Conservation (phyloP, 2,113 vertebrate genomes). For the Xerus inauris region DNA sequence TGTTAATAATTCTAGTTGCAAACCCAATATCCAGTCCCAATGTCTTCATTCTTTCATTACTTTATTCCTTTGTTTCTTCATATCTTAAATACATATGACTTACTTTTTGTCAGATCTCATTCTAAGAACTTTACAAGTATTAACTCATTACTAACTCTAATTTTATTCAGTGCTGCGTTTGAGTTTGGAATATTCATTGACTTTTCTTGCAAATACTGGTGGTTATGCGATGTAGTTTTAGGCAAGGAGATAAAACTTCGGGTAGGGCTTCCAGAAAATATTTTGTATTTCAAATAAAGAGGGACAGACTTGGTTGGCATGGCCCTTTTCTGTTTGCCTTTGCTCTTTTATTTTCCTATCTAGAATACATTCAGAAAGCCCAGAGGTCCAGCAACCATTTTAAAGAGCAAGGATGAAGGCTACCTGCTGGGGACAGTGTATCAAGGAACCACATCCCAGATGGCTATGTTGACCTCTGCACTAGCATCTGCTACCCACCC, state of each 20-base stretch:
- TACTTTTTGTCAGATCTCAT: conserved; percentile 13
- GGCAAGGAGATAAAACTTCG: background rate
- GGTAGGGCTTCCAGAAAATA: background rate
- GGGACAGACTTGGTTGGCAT: background rate
- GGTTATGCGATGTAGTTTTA: background rate
- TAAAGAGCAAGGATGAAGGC: background rate
- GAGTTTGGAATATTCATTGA: background rate
- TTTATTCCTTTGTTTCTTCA: conserved; percentile 42
- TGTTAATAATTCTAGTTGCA: conserved; percentile 53
- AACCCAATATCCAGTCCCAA: background rate
- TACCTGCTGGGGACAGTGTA: background rate
- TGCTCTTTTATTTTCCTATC: background rate
- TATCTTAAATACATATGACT: background rate
- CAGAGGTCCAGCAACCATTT: background rate
- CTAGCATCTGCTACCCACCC: background rate
- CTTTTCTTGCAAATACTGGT: background rate
- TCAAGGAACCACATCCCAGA: background rate
- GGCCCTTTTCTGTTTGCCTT: background rate
- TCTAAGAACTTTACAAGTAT: conserved; percentile 6
- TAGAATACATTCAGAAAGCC: background rate
- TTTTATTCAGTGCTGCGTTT: conserved; percentile 16
- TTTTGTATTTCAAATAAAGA: background rate
- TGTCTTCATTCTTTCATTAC: background rate
- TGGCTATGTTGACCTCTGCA: background rate
- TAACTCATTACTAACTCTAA: background rate